These are phyloP conservation scores for Nephila pilipes DNA, from an alignment of 1,140 invertebrate genomes.

Conservation along the genomic window DNA sequence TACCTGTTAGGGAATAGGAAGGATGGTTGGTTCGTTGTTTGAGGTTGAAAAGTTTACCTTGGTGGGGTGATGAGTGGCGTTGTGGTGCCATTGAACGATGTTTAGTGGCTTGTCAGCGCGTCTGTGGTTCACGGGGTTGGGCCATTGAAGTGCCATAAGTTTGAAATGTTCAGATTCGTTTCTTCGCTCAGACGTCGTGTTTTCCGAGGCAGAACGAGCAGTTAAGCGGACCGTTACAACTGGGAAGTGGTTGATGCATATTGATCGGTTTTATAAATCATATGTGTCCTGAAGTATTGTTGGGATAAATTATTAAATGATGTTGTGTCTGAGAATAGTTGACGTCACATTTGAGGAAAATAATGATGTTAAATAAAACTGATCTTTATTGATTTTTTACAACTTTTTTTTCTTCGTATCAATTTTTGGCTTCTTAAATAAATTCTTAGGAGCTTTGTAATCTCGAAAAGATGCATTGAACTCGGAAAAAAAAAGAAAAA, in stretches of 20 bases:
- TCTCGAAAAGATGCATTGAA: too few relatives aligned
- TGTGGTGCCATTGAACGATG: constrained; percentile 31
- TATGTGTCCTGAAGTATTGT: not conserved
- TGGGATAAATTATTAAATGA: not conserved
- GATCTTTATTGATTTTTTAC: not conserved
- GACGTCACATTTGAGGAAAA: not conserved
- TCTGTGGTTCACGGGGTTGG: constrained; percentile 36
- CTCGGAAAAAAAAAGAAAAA: too few relatives aligned
- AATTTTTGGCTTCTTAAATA: too few relatives aligned
- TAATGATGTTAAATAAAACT: not conserved
- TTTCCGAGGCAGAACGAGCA: not conserved
- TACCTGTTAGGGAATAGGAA: constrained; percentile 28
- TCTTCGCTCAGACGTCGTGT: not conserved
- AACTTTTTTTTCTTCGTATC: too few relatives aligned
- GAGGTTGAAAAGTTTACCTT: constrained; percentile 8
- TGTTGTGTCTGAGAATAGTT: not conserved
- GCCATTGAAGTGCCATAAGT: not conserved
- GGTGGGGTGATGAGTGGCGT: not conserved
- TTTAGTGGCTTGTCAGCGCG: constrained; percentile 29
- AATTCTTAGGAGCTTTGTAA: too few relatives aligned
- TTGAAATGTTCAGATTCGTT: constrained; percentile 4
- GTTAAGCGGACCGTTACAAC: not conserved
- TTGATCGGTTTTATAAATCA: not conserved
- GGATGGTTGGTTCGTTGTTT: constrained; percentile 26
- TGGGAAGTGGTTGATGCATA: constrained; percentile 6